Base-by-base conservation (phyloP, 2,797 vertebrate genomes). In the Oreortyx pictus region DNA sequence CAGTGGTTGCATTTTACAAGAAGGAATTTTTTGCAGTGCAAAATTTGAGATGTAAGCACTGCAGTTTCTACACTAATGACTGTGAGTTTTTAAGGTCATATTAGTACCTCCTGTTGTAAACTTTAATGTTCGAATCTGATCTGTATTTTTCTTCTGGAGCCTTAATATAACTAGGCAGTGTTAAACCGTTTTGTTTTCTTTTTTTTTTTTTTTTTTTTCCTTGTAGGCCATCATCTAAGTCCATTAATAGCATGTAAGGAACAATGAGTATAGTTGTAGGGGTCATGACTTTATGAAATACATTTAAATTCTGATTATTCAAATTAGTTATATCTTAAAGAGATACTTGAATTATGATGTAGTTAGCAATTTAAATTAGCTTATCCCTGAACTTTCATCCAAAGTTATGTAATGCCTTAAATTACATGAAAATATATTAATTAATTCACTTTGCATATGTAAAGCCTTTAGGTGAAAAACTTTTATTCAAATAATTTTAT, bases 381-480 rank as follows among this genome's bases (percentile, higher is more conserved):
- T 88, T 89, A 39, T 64, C 83, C 19, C 46, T 90, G n/a, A 78
- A 82, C 89, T 95, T 95, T 94, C 25, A 78, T 84, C 67, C 49
- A 33, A 80, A 94, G n/a, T 84, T 93, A 59, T 59, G 15, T 60
- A 72, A 72, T 79, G n/a, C 78, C 59, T 88, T 94, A 62, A 85
- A 44, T 92, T 89, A 71, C 39, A 66, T 77, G 37, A 81, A 93
- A 92, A 95, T 15, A 31, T 86, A 74, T 18, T 91, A 82, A 95
- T 93, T 93, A 83, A 84, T 86, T 50, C 23, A 81, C 92, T 97
- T 95, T 93, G 56, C 33, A 80, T 29, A 76, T 3, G 4, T 59
- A 81, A 49, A 94, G 84, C 54, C 77, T 92, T 70, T 64, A 90
- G 75, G 71, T 93, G 84, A 94, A 95, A 93, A 60, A 68, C 19